Evolutionary conservation across 2,888 invertebrate genomes (phyloP).

Genomic region (Dynastes grantii): DNA sequence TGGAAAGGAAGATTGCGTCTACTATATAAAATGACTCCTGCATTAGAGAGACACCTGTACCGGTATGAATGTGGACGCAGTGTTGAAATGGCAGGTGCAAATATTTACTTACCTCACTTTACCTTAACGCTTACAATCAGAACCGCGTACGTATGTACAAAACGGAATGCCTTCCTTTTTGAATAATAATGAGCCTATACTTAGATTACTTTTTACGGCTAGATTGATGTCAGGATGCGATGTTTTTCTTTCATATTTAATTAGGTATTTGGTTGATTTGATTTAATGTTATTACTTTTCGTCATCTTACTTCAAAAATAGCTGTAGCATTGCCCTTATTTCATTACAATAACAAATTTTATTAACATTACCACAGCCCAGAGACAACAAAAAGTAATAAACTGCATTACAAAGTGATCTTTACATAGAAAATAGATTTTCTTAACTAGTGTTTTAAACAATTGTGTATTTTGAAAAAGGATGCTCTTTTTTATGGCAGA

Average conservation of each 20-base stretch:
- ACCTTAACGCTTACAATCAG: conserved; percentile 48
- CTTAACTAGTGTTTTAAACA: too few relatives aligned
- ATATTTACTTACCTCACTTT: conserved; percentile 52
- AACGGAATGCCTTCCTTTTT: conserved; percentile 31
- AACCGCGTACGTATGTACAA: conserved; percentile 40
- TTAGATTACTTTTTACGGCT: conserved; percentile 28
- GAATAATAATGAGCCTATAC: conserved; percentile 30
- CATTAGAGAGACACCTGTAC: conserved; percentile 59
- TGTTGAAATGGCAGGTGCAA: conserved; percentile 58
- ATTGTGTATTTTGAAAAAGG: too few relatives aligned
- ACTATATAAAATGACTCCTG: conserved; percentile 47
- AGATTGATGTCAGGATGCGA: background rate
- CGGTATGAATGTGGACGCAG: conserved; percentile 60
- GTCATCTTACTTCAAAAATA: conserved; percentile 1
- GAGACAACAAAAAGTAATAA: too few relatives aligned
- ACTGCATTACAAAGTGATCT: too few relatives aligned
- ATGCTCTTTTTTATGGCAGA: too few relatives aligned
- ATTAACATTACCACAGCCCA: too few relatives aligned
- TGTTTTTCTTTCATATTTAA: conserved; percentile 6
- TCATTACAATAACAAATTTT: background rate
- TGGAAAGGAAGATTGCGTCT: conserved; percentile 32
- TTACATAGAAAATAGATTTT: too few relatives aligned
- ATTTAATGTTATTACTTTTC: background rate
- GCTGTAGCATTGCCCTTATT: background rate
- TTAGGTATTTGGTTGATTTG: conserved; percentile 10